Percentiles rank a stretch among this genome's conserved stretches.
Conservation (phyloP, 2,888 invertebrate species). For the Acanthoscelides obtectus region DNA sequence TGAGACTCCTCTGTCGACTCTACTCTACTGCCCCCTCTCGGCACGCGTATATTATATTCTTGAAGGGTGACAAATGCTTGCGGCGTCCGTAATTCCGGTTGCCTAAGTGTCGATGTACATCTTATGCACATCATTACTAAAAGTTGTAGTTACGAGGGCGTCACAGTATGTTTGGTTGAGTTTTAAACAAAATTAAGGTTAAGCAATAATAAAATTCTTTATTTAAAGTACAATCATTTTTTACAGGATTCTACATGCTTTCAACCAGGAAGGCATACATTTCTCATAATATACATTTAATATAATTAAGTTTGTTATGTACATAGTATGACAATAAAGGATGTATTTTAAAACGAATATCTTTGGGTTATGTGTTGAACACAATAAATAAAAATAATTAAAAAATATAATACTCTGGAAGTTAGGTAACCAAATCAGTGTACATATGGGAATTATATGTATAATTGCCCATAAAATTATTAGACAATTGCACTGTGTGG, state of each 20-base stretch:
- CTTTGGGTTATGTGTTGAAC: neutral
- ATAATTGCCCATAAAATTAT: neutral
- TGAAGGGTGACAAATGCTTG: no score
- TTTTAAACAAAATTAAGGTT: no score
- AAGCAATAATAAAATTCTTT: slow-evolving; percentile 15
- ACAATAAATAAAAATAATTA: neutral
- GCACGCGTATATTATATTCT: no score
- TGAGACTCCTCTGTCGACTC: no score
- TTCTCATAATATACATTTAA: slow-evolving; percentile 57
- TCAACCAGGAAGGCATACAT: slow-evolving; percentile 91
- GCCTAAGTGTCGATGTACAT: no score
- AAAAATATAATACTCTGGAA: neutral
- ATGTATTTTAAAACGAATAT: slow-evolving; percentile 3
- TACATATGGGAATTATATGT: neutral
- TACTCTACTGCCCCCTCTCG: no score
- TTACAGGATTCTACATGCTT: slow-evolving; percentile 52
- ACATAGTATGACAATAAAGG: slow-evolving; percentile 8
- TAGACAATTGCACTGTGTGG: slow-evolving; percentile 5
- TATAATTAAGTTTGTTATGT: slow-evolving; percentile 9
- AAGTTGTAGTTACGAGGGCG: no score
- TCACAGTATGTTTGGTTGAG: no score
- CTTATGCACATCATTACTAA: no score
- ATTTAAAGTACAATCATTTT: slow-evolving; percentile 19
- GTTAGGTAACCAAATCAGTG: neutral
- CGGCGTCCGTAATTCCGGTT: no score